phyloP scores from a whole-genome alignment of 2,113 vertebrate genomes.

The Zosterops lateralis region DNA sequence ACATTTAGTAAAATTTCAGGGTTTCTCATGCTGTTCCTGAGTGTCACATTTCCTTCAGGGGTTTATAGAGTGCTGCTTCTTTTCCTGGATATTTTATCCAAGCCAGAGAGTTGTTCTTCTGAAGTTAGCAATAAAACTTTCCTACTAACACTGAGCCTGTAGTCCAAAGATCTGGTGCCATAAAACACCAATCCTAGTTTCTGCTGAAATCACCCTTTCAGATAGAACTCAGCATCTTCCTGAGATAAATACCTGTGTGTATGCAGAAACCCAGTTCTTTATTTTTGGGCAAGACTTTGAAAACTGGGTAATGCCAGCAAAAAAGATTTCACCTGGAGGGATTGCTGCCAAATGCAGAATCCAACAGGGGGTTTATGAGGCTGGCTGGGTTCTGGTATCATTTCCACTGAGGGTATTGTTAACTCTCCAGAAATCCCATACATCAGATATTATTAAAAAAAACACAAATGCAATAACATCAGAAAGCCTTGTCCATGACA shows the following conservation, averaged over 20 bases:
- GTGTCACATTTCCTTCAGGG: background rate
- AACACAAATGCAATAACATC: background rate
- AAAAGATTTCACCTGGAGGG: background rate
- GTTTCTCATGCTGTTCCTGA: background rate
- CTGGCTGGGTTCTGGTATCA: background rate
- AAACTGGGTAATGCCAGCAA: background rate
- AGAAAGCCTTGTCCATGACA: background rate
- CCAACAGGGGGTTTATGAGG: background rate
- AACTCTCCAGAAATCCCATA: background rate
- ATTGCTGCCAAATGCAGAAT: background rate
- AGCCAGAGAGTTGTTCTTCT: background rate
- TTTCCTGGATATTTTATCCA: background rate
- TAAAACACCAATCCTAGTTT: background rate
- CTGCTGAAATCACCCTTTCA: background rate
- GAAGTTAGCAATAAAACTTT: background rate
- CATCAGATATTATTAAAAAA: background rate
- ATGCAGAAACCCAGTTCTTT: background rate
- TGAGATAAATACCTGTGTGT: background rate
- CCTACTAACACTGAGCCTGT: background rate
- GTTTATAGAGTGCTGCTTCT: background rate
- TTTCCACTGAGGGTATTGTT: background rate
- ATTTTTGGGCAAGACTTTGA: background rate
- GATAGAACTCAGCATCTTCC: background rate
- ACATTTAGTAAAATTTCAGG: background rate
- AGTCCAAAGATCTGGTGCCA: background rate